Conservation (phyloP, 2,888 invertebrate genomes). For the Andrena minutula region DNA sequence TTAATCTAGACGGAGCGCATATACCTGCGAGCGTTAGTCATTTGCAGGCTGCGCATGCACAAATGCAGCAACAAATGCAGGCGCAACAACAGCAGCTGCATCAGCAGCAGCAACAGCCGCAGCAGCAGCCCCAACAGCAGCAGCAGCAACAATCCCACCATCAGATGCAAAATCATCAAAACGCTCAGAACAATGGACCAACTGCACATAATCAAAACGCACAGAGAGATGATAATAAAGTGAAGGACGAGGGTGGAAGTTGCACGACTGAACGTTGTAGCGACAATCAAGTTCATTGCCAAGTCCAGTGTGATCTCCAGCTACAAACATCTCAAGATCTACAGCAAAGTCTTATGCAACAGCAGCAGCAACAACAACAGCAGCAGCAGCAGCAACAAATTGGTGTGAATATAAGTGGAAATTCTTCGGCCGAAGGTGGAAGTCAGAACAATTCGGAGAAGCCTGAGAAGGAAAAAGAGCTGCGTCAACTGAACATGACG, state of each 20-base stretch:
- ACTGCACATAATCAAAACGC: slow-evolving; percentile 77
- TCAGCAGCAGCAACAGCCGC: slow-evolving; percentile 85
- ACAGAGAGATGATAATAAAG: slow-evolving; percentile 85
- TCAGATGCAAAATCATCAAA: slow-evolving; percentile 83
- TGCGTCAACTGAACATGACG: slow-evolving; percentile 83
- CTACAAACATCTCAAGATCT: slow-evolving; percentile 83
- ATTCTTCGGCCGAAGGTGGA: slow-evolving; percentile 74
- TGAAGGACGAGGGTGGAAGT: slow-evolving; percentile 82
- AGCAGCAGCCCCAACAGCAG: slow-evolving; percentile 80
- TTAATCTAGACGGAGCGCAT: slow-evolving; percentile 82
- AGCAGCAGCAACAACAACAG: slow-evolving; percentile 73
- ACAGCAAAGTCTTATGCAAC: slow-evolving; percentile 83
- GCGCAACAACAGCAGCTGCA: slow-evolving; percentile 85
- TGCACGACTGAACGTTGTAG: slow-evolving; percentile 82
- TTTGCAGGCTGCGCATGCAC: slow-evolving; percentile 82
- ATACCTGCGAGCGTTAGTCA: slow-evolving; percentile 82
- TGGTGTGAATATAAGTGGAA: slow-evolving; percentile 78
- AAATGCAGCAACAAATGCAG: slow-evolving; percentile 80
- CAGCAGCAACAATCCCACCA: slow-evolving; percentile 82
- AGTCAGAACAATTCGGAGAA: slow-evolving; percentile 79
- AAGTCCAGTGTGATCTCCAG: slow-evolving; percentile 84
- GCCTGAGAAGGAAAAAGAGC: slow-evolving; percentile 81
- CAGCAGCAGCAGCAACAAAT: slow-evolving; percentile 78
- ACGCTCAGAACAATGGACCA: slow-evolving; percentile 85
- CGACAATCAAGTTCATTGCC: slow-evolving; percentile 84